Base-by-base conservation (phyloP, 2,113 vertebrate genomes). In the Ageneiosus marmoratus region DNA sequence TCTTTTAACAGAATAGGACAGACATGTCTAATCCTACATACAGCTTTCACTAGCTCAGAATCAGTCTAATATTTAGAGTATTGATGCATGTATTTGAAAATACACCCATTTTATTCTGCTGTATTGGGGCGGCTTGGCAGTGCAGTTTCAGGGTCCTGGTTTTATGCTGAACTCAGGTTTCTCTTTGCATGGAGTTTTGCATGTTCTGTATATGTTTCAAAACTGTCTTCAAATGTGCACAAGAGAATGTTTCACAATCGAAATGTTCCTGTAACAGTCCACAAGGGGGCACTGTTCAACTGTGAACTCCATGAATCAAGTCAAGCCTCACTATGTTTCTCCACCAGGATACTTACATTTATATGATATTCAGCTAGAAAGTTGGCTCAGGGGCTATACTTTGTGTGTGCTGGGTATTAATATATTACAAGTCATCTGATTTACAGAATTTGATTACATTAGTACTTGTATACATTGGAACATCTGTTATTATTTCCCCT, bases 251-350 rank as follows among this genome's bases (percentile, higher is more conserved):
- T 34, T 51, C 1, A 75, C 15, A 18, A 15, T 50, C 44, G 4
- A 73, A 48, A 50, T 29, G 5, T 0, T 73, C 2, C 8, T 50
- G 24, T 50, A 29, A 32, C n/a, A 0, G 18, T 24, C 70, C 80
- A 74, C 18, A 50, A 74, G 70, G 70, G 70, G 80, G 70, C 55
- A 62, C 55, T 62, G 32, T 50, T 70, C 13, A 34, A 72, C 65
- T 46, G 34, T 12, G 34, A 37, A 27, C 51, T 13, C 2, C 22
- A 13, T 32, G 24, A 46, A 22, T 22, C 48, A 37, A 34, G 48
- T 50, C n/a, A 32, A 6, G 16, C 10, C 16, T 75, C 3, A 22
- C 48, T 1, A 48, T 72, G 24, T 72, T 44, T 72, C n/a, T 72
- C 5, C 0, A 12, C 46, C 11, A n/a, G 7, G 22, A 46, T n/a